Evolutionary conservation across 2,113 vertebrate species (phyloP).

Genomic region (Neotoma lepida): DNA sequence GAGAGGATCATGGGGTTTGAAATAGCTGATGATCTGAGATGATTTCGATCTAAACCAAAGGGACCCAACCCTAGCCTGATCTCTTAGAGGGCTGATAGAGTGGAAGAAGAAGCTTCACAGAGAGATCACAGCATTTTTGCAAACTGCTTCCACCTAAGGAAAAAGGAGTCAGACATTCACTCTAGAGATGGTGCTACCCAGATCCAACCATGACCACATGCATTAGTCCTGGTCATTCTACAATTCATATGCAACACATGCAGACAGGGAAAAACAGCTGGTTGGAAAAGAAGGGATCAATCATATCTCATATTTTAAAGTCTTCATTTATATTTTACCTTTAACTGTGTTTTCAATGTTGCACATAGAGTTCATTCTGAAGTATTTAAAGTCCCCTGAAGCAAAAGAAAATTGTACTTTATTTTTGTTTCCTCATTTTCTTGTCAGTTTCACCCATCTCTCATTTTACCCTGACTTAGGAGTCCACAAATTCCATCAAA

Average conservation of each 20-base stretch:
- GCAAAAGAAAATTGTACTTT: too few species aligned
- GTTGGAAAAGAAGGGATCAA: constrained; percentile 48
- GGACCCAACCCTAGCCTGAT: constrained; percentile 31
- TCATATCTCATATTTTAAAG: constrained; percentile 67
- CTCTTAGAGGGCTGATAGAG: neutral
- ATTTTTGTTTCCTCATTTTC: constrained; percentile 48
- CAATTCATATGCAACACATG: constrained; percentile 37
- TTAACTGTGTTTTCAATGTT: constrained; percentile 78
- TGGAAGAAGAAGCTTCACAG: constrained; percentile 43
- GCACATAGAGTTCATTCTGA: constrained; percentile 75
- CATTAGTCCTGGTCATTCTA: constrained; percentile 53
- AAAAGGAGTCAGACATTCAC: constrained; percentile 33
- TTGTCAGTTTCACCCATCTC: constrained; percentile 54
- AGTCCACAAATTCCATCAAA: constrained; percentile 85
- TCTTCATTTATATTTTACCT: constrained; percentile 81
- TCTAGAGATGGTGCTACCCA: constrained; percentile 19
- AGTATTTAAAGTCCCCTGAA: too few species aligned
- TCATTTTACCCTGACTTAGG: constrained; percentile 86
- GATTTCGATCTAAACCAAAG: constrained; percentile 62
- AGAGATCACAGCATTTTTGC: constrained; percentile 48
- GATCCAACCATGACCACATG: constrained; percentile 63
- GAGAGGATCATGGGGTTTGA: neutral
- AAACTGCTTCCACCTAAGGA: constrained; percentile 38
- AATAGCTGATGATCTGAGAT: constrained; percentile 60
- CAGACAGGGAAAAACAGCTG: constrained; percentile 20